These are phyloP conservation scores for Thumatha senex DNA, from an alignment of 2,888 invertebrate genomes.

Conservation along the genomic window DNA sequence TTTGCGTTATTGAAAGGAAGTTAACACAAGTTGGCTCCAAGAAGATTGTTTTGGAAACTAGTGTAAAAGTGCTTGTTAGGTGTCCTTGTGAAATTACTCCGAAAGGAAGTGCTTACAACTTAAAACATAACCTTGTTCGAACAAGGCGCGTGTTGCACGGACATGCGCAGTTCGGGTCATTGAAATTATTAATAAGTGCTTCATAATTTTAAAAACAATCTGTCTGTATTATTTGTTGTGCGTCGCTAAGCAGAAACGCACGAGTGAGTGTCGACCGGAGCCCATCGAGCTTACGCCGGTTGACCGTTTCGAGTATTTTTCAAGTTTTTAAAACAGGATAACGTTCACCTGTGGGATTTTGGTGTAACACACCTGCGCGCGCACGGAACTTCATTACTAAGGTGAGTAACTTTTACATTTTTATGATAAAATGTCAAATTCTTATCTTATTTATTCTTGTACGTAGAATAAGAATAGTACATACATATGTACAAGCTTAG, in stretches of 20 bases:
- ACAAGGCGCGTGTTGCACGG: conserved; percentile 74
- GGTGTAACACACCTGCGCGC: conserved; percentile 77
- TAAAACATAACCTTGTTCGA: conserved; percentile 77
- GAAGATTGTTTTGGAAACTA: conserved; percentile 65
- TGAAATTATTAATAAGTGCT: conserved; percentile 73
- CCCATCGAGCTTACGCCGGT: conserved; percentile 26
- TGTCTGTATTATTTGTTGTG: conserved; percentile 60
- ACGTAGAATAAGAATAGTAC: no score
- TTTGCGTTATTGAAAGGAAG: conserved; percentile 47
- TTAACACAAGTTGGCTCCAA: conserved; percentile 57
- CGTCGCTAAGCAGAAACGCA: conserved; percentile 61
- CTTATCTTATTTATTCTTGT: not conserved
- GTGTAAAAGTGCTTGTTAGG: conserved; percentile 53
- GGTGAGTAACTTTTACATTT: conserved; percentile 52
- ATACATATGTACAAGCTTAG: no score
- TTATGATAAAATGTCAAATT: conserved; percentile 17
- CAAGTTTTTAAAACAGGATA: conserved; percentile 63
- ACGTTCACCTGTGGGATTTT: conserved; percentile 80
- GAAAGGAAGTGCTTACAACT: conserved; percentile 64
- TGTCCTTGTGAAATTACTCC: conserved; percentile 57
- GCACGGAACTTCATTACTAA: conserved; percentile 73
- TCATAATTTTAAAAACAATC: conserved; percentile 80
- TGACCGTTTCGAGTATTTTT: conserved; percentile 42
- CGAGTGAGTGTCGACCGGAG: conserved; percentile 45
- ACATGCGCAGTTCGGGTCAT: conserved; percentile 75